Conservation (phyloP, 1,140 invertebrate genomes). For the Phortica variegata region DNA sequence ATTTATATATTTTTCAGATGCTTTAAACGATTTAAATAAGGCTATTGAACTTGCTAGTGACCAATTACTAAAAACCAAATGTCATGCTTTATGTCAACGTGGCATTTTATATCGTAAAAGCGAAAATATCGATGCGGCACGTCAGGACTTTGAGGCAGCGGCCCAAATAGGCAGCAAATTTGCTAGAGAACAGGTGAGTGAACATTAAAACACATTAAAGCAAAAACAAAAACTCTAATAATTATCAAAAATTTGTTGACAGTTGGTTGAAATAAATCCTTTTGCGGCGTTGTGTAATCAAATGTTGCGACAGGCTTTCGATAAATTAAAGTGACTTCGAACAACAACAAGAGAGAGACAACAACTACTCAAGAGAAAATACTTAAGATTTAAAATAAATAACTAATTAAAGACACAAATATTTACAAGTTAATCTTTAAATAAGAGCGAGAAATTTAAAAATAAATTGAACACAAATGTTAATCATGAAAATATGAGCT, state of each 20-base stretch:
- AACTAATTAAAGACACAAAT: too few relatives aligned
- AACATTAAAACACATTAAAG: background rate
- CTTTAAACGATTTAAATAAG: constrained; percentile 69
- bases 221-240: background rate
- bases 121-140: constrained; percentile 63
- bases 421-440: too few relatives aligned
- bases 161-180: constrained; percentile 74
- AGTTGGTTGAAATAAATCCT: constrained; percentile 77
- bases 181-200: constrained; percentile 67
- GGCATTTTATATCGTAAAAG: constrained; percentile 68
- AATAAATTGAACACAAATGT: too few relatives aligned
- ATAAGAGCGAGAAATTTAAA: too few relatives aligned
- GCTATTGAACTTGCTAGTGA: constrained; percentile 66
- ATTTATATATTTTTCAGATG: constrained; percentile 69
- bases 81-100: constrained; percentile 76
- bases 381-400: too few relatives aligned
- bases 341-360: background rate
- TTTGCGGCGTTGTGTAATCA: constrained; percentile 90
- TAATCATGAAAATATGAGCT: too few relatives aligned
- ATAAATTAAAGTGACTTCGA: constrained; percentile 38
- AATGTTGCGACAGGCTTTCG: constrained; percentile 73
- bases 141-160: constrained; percentile 70
- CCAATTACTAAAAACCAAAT: constrained; percentile 63
- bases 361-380: too few relatives aligned
- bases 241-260: constrained; percentile 21